Evolutionary conservation across 2,888 invertebrate species (phyloP), one percentile per base, ranked within the genome.

Genomic region (Drosophila koepferae): DNA sequence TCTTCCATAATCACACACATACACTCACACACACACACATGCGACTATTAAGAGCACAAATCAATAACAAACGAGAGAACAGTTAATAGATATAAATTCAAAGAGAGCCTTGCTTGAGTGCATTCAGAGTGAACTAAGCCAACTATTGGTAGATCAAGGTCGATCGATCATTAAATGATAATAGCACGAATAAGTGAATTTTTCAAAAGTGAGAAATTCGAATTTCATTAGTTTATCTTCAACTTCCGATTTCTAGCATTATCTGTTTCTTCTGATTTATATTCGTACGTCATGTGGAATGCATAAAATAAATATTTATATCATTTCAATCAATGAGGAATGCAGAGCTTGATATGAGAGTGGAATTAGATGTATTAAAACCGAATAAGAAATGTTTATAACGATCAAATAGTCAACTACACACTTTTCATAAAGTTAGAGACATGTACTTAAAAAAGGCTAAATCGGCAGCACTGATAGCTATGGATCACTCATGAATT

Each of bases 1-100:
- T 92, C 93, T 92, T 92, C 92, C 92, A 92, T 89, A 87, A 87
- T 77, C 85, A 59, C 38, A 66, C 56, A 41, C 65, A 49, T 6
- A 28, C 61, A 69, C 44, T 48, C 56, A 56, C 60, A 62, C 38
- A 69, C 63, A 71, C 6, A 44, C 6, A 61, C 23, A 63, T 54
- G 43, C 61, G 48, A 20, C 23, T 60, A 62, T 43, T 40, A 40
- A 46, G 60, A 72, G 54, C 59, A 65, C 63, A 60, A 12, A 38
- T 44, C 31, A 49, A 44, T 3, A 65, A 16, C 40, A 43, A 18
- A n/a, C 16, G 38, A 28, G 14, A 58, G 40, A 58, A 1, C 58
- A 63, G 41, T 72, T 72, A 1, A 58, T 54, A 40, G 31, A 18
- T 59, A 28, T 65, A 20, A 41, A 44, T 53, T 63, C 18, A 14